A percentile compares a stretch with the other conserved stretches of the same genome.
Conservation (phyloP, 2,797 vertebrate species). For the Nyctalus aviator region DNA sequence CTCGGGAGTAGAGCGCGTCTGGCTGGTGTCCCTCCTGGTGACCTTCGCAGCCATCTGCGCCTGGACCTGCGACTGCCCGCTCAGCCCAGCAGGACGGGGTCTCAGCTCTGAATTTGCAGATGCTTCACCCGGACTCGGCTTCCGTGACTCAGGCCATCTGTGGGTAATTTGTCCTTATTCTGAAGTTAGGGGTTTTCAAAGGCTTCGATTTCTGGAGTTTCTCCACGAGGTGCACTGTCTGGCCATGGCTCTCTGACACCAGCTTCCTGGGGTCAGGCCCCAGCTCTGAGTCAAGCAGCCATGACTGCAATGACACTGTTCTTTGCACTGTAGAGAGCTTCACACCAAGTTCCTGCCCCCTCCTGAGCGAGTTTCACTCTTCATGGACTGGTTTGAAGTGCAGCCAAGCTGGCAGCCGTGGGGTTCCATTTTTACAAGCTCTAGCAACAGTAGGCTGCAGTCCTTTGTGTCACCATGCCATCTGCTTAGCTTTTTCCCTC, state of each 20-base stretch:
- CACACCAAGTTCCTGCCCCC: slow-evolving; percentile 77
- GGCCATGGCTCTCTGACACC: slow-evolving; percentile 40
- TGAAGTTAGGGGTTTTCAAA: slow-evolving; percentile 72
- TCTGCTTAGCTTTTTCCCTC: slow-evolving; percentile 86
- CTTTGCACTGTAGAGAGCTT: slow-evolving; percentile 73
- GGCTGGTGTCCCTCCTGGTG: slow-evolving; percentile 76
- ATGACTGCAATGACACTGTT: slow-evolving; percentile 42
- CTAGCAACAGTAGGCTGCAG: slow-evolving; percentile 83
- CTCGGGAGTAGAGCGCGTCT: not conserved
- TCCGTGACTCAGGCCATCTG: not conserved
- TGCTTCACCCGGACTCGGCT: slow-evolving; percentile 68
- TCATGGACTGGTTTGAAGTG: slow-evolving; percentile 83
- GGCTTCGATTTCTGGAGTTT: slow-evolving; percentile 45
- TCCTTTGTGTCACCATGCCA: slow-evolving; percentile 86
- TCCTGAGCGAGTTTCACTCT: slow-evolving; percentile 80
- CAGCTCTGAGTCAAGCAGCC: slow-evolving; percentile 71
- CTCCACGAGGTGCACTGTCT: slow-evolving; percentile 11
- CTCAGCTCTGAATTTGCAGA: slow-evolving; percentile 60
- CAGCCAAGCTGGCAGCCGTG: slow-evolving; percentile 86
- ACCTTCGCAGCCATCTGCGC: slow-evolving; percentile 81
- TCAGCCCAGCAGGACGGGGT: slow-evolving; percentile 59
- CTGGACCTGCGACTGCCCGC: not conserved
- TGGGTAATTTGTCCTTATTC: slow-evolving; percentile 77
- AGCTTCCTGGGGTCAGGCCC: slow-evolving; percentile 51
- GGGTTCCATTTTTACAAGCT: slow-evolving; percentile 83